Evolutionary conservation across 2,113 vertebrate genomes (phyloP), one percentile per base, ranked within the genome.

Genomic region (Anolis sagrei): DNA sequence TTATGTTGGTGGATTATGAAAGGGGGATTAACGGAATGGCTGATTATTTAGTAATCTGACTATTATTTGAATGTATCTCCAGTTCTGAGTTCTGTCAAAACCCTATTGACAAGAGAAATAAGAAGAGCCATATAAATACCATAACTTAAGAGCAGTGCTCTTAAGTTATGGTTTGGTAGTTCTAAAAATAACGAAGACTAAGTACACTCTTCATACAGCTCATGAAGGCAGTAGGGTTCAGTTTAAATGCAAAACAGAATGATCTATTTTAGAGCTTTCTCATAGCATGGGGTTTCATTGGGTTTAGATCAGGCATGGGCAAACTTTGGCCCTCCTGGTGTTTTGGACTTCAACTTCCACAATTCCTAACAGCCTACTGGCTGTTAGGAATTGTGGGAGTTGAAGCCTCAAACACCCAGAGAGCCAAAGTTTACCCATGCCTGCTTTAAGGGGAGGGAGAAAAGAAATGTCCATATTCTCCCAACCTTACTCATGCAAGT

Each of bases 91-190:
- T 88, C 81, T 80, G 49, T 88, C 93, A 82, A 81, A 87, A 88
- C 88, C 89, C 39, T 8, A 5, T 76, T n/a, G 83, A 7, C 69
- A 79, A 72, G 58, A 62, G 62, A 49, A 72, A 62, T 68, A 18
- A 79, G 84, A 81, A 92, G 78, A 91, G 72, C 51, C 76, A 82
- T 29, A 81, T 85, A 80, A 87, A n/a, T n/a, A n/a, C n/a, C n/a
- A n/a, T n/a, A n/a, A n/a, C n/a, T n/a, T n/a, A n/a, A n/a, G 58
- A 92, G 82, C 32, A 90, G 69, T 85, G 27, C 80, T 62, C 44
- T 84, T 29, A n/a, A 78, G 2, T 76, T 78, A 78, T 79, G n/a
- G 76, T 32, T 84, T 88, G 79, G 54, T 89, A 39, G 68, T 68
- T 76, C 8, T 4, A 66, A 80, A 80, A 89, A 89, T 51, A 86